Evolutionary conservation across 1,140 invertebrate genomes (phyloP).

Genomic region (Sitobion miscanthi): DNA sequence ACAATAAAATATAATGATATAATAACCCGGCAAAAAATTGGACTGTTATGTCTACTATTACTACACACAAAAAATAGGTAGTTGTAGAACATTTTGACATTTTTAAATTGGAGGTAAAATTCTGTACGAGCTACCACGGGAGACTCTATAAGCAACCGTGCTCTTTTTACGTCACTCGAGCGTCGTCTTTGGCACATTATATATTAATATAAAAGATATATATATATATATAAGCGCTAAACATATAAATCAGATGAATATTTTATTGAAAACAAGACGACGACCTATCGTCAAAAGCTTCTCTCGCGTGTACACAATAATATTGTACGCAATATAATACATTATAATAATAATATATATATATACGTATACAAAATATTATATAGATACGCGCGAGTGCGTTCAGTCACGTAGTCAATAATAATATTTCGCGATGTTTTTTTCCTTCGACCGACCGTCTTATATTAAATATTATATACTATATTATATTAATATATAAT

Average conservation of each 20-base stretch:
- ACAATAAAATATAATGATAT: background rate
- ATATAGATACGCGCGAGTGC: background rate
- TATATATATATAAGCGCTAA: too few species aligned
- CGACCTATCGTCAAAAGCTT: background rate
- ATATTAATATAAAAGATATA: background rate
- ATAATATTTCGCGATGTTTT: conserved; percentile 21
- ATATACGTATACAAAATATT: background rate
- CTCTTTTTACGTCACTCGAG: background rate
- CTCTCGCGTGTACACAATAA: background rate
- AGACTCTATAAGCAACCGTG: background rate
- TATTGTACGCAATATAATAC: background rate
- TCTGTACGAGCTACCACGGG: background rate
- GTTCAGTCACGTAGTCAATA: conserved; percentile 37
- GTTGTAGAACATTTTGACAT: background rate
- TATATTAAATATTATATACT: background rate
- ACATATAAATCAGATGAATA: background rate
- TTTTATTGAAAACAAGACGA: background rate
- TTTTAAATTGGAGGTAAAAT: background rate
- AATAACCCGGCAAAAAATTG: background rate
- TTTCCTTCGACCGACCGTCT: background rate
- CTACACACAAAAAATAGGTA: background rate
- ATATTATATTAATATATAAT: conserved; percentile 2
- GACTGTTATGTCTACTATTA: background rate
- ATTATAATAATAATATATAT: background rate
- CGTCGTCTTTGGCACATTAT: background rate